Conservation (phyloP, 2,113 vertebrate species). For the Centropristis striata region DNA sequence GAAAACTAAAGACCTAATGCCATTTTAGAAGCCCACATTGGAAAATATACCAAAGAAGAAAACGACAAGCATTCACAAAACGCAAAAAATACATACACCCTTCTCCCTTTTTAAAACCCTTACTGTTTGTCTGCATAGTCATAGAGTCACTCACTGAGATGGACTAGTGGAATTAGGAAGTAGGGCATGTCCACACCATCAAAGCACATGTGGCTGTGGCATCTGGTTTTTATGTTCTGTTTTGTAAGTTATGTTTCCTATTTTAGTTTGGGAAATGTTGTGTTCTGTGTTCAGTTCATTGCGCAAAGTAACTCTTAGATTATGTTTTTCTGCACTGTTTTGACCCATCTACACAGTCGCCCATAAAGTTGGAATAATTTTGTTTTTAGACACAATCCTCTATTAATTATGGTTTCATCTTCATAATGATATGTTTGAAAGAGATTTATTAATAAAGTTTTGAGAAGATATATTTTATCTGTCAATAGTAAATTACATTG, state of each 20-base stretch:
- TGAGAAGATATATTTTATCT: too few relatives aligned
- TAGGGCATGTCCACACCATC: slow-evolving; percentile 17
- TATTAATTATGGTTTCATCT: too few relatives aligned
- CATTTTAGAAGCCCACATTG: background rate
- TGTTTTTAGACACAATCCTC: too few relatives aligned
- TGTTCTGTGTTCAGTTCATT: background rate
- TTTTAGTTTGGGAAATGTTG: background rate
- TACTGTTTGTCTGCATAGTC: background rate
- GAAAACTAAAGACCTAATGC: background rate
- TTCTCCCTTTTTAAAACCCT: background rate
- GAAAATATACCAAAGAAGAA: background rate
- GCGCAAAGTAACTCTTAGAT: background rate
- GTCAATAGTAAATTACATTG: too few relatives aligned
- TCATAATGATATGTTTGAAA: too few relatives aligned
- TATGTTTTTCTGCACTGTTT: background rate
- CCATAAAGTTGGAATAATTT: too few relatives aligned
- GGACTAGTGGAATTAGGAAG: background rate
- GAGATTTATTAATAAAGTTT: too few relatives aligned
- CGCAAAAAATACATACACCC: background rate
- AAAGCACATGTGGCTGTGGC: slow-evolving; percentile 19
- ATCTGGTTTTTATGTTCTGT: slow-evolving; percentile 17
- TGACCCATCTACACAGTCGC: too few relatives aligned
- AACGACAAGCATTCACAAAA: background rate
- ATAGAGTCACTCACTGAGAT: too few relatives aligned
- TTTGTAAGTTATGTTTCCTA: background rate